A percentile compares a stretch with the other conserved stretches of the same genome.
phyloP scores from a whole-genome alignment of 2,888 invertebrate genomes.

The Lapara coniferarum region DNA sequence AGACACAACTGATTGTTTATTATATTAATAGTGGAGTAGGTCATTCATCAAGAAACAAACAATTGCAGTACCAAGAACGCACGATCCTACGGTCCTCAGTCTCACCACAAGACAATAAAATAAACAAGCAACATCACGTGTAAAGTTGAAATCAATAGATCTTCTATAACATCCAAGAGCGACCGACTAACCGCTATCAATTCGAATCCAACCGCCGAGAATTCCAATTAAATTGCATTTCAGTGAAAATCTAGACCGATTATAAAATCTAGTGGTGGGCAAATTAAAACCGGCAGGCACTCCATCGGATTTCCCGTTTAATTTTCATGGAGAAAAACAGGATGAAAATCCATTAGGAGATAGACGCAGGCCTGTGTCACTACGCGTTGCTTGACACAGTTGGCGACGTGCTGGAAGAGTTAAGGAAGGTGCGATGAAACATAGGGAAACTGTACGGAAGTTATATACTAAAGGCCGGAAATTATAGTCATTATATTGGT shows the following conservation, averaged over 20 bases:
- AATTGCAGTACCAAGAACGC: too few species aligned
- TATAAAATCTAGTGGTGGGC: constrained; percentile 75
- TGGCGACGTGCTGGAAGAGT: constrained; percentile 50
- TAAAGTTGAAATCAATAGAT: constrained; percentile 5
- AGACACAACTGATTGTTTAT: too few species aligned
- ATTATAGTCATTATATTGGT: too few species aligned
- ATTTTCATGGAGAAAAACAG: constrained; percentile 70
- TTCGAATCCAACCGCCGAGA: constrained; percentile 61
- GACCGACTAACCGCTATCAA: constrained; percentile 61
- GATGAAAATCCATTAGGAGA: constrained; percentile 78
- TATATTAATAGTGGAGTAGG: too few species aligned
- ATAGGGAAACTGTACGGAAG: not conserved
- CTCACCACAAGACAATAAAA: not conserved
- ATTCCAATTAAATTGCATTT: constrained; percentile 79
- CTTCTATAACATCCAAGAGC: constrained; percentile 36
- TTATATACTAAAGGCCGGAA: too few species aligned
- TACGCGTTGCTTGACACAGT: constrained; percentile 54
- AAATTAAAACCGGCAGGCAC: constrained; percentile 77
- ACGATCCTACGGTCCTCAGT: not conserved
- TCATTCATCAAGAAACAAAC: too few species aligned
- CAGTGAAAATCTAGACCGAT: constrained; percentile 77
- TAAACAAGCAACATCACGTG: not conserved
- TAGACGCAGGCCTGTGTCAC: constrained; percentile 56
- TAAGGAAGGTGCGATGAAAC: constrained; percentile 11
- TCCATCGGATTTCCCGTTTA: constrained; percentile 73